Evolutionary conservation across 2,888 invertebrate genomes (phyloP), one percentile per base, ranked within the genome.

Genomic region (Galeruca laticollis): DNA sequence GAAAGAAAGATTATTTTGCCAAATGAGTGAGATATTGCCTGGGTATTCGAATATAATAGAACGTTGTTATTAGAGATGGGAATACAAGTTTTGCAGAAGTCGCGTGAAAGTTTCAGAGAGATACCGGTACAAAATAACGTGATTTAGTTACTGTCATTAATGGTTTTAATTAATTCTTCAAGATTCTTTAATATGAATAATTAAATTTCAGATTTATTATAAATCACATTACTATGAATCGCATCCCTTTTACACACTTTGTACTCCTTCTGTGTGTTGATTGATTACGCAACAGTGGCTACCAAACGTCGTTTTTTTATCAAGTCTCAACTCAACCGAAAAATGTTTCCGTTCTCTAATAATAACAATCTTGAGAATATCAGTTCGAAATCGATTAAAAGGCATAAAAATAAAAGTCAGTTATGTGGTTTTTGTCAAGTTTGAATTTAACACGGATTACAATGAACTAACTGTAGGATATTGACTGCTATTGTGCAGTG

Each of bases 301-400:
- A 73, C 63, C 65, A 54, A 73, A 68, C 73, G 56, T 68, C 68
- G 13, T 33, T 57, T 73, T 73, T 73, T 73, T 71, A 26, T 6
- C 71, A 26, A 70, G 70, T 15, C 57, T 66, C 70, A 75, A 75
- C 66, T 71, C 71, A 70, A 75, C 75, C 75, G 73, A 75, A 74
- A 74, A 74, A 61, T 37, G 71, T 71, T 74, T 72, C 74, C 72
- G 71, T 73, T 70, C 70, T 72, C 71, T 73, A 73, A 71, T 74
- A 74, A 74, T 72, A 74, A 71, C 74, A 74, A 71, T 74, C 74
- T 74, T 70, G 71, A 72, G 74, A 74, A 72, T 72, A 72, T 68
- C 70, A 71, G 74, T 74, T 74, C 69, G 69, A 66, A 74, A 74
- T 74, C 74, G 74, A 74, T 74, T 74, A 72, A 74, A 71, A 64